Evolutionary conservation across 2,888 invertebrate genomes (phyloP), one percentile per base, ranked within the genome.

Genomic region (Chironomus riparius): DNA sequence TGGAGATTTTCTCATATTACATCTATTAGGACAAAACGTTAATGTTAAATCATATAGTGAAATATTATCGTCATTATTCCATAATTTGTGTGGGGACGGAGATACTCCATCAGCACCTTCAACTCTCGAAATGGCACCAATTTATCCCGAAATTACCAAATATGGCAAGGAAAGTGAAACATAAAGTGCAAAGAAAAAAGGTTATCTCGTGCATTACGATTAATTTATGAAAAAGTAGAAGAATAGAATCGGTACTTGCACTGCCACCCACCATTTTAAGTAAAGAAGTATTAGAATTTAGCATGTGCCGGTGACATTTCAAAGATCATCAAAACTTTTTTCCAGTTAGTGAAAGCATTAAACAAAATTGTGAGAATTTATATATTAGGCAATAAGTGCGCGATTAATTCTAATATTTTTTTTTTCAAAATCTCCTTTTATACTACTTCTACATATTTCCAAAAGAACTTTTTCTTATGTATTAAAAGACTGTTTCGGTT

Each of bases 61-160:
- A 81, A 89, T 94, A 78, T 81, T 94, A 80, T 91, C 93, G 79
- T 92, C 93, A 80, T 84, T 93, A n/a, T 83, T 83, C 78, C 79
- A 79, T 77, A 78, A 80, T 47, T 79, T 83, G 21, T 81, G 73
- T 48, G 89, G 90, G 69, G 87, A 89, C 77, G 91, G 91, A 79
- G 91, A 92, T 81, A 90, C 92, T 77, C 94, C 94, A 0, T 93
- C 94, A 0, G 94, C 94, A 2, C 94, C 94, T 0, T 93, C 93
- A 75, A 94, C 94, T 18, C 85, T 94, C 78, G 94, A 94, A 85
- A 92, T 94, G 91, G 90, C 91, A 76, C 92, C 92, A 4, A 92
- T 93, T 77, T 94, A 94, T 83, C 92, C 93, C 24, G 90, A 90
- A 82, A 90, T 91, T 77, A 90, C 91, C 79, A 91, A 90, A 82